These are phyloP conservation scores for Tortrix viridana DNA, from an alignment of 2,888 invertebrate species.

Conservation along the genomic window DNA sequence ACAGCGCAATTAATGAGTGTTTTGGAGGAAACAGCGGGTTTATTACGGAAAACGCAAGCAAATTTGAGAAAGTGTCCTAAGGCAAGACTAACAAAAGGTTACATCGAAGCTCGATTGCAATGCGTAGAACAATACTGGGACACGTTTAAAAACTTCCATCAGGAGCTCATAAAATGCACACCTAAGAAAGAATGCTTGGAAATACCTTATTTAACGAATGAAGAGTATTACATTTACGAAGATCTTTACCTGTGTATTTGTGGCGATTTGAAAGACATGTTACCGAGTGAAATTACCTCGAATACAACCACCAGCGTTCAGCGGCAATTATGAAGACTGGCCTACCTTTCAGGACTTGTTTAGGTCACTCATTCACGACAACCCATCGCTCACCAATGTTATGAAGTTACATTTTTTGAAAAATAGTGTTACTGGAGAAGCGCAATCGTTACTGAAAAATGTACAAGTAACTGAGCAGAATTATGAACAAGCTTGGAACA, in stretches of 20 bases:
- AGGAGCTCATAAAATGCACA: conserved; percentile 23
- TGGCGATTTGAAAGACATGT: not conserved
- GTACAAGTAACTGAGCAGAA: conserved; percentile 6
- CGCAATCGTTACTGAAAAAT: not conserved
- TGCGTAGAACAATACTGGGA: conserved; percentile 31
- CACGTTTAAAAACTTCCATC: conserved; percentile 24
- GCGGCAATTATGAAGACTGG: conserved; percentile 25
- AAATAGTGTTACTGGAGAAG: conserved; percentile 14
- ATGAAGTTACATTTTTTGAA: conserved; percentile 18
- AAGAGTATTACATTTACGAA: conserved; percentile 31
- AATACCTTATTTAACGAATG: conserved; percentile 34
- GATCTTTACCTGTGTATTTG: conserved; percentile 22
- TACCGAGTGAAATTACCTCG: conserved; percentile 10
- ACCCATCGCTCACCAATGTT: conserved; percentile 7
- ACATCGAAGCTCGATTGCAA: conserved; percentile 29
- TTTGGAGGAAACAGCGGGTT: no score
- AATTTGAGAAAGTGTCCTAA: conserved; percentile 40
- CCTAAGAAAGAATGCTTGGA: conserved; percentile 3
- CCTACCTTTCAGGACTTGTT: conserved; percentile 24
- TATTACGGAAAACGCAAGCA: conserved; percentile 23
- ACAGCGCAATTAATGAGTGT: no score
- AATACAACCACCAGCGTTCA: conserved; percentile 11
- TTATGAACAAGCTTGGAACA: conserved; percentile 17
- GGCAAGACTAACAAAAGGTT: conserved; percentile 31
- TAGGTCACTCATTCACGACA: conserved; percentile 17